These are phyloP conservation scores for Cosmia pyralina DNA, from an alignment of 2,888 invertebrate species.

Conservation along the genomic window DNA sequence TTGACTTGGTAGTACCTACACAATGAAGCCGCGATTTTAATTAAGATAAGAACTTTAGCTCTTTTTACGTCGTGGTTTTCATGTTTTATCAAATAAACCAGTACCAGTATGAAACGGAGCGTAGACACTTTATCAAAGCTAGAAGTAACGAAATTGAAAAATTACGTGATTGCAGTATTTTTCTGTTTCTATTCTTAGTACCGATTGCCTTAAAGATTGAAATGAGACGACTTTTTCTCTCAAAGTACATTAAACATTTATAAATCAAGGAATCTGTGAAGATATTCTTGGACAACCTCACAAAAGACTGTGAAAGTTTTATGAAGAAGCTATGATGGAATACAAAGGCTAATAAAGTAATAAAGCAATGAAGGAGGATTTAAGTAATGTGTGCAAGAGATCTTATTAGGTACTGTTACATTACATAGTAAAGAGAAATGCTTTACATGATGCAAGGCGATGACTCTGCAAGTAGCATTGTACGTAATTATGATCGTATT, in stretches of 20 bases:
- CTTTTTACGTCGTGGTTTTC: constrained; percentile 14
- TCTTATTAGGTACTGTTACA: constrained; percentile 13
- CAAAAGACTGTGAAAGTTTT: neutral
- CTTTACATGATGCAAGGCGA: constrained; percentile 39
- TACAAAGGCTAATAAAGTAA: constrained; percentile 26
- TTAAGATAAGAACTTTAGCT: constrained; percentile 34
- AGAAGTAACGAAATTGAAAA: neutral
- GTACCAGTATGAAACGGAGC: constrained; percentile 1
- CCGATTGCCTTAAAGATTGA: no score
- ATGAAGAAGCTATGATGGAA: constrained; percentile 1
- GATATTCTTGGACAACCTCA: neutral
- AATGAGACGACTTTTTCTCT: no score
- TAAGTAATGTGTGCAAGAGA: neutral
- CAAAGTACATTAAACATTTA: no score
- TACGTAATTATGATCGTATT: neutral
- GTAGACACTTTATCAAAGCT: neutral
- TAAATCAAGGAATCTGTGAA: no score
- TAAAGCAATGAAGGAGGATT: neutral
- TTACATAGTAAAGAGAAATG: constrained; percentile 49
- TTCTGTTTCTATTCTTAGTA: no score
- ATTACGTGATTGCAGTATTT: no score
- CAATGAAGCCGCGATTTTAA: constrained; percentile 43
- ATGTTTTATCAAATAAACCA: constrained; percentile 5
- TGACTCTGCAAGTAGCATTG: constrained; percentile 39
- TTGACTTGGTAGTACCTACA: constrained; percentile 37